phyloP scores from a whole-genome alignment of 2,797 vertebrate species.

The Pyrocephalus nanus region DNA sequence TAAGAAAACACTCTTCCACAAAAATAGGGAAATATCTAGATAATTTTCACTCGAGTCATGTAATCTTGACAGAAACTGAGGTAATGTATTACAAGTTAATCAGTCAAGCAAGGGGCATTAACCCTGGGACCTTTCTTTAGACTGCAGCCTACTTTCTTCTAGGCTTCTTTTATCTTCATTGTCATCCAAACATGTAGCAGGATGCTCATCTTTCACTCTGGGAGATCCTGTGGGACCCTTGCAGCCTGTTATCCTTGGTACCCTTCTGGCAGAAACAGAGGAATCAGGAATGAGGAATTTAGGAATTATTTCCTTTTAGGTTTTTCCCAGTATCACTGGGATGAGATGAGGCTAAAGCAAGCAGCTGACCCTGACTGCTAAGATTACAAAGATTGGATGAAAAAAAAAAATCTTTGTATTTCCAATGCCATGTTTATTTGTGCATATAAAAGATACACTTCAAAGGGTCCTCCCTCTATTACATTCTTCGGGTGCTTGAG shows the following conservation, averaged over 20 bases:
- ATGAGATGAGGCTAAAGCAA: background rate
- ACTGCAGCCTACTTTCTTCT: background rate
- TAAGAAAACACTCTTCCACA: background rate
- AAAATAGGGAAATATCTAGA: background rate
- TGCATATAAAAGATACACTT: background rate
- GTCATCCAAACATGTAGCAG: background rate
- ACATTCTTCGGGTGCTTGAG: fast-evolving
- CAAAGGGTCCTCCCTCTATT: background rate
- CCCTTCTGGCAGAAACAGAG: background rate
- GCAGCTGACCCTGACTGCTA: background rate
- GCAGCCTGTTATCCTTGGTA: background rate
- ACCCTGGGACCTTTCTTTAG: background rate
- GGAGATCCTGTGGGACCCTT: background rate
- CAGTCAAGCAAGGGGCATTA: background rate
- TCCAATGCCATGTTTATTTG: background rate
- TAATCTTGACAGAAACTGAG: background rate
- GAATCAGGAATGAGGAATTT: background rate
- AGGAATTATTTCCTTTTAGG: background rate
- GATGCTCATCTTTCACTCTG: background rate
- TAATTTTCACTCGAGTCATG: background rate
- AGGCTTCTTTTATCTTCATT: background rate
- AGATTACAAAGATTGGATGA: background rate
- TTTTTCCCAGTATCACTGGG: background rate
- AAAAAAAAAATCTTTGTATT: background rate
- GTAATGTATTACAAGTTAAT: background rate